Conservation (phyloP, 2,113 vertebrate species). For the Platichthys stellatus region DNA sequence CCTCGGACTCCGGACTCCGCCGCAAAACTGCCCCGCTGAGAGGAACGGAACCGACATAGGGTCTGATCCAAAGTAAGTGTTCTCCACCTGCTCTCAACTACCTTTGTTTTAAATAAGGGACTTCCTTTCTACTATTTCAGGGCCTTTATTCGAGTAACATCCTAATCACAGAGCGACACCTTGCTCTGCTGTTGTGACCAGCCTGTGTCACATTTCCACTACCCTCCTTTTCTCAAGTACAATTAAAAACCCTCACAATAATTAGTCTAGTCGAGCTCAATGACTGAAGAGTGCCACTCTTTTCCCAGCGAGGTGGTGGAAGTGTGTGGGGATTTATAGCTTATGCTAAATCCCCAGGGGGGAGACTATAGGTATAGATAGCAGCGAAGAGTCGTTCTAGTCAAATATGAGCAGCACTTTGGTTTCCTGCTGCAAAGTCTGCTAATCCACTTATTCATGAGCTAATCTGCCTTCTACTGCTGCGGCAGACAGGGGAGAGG, state of each 20-base stretch:
- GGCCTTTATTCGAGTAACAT: not conserved
- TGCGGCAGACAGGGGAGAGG: constrained; percentile 74
- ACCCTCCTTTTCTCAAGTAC: constrained; percentile 55
- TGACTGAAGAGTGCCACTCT: constrained; percentile 70
- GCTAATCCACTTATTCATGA: constrained; percentile 87
- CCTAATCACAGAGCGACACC: not conserved
- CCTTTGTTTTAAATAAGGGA: not conserved
- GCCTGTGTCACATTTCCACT: constrained; percentile 13
- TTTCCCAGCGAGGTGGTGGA: constrained; percentile 66
- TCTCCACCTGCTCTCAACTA: constrained; percentile 19
- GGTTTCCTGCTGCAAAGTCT: constrained; percentile 85
- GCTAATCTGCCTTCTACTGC: constrained; percentile 84
- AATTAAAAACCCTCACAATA: constrained; percentile 70
- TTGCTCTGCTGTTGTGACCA: constrained; percentile 25
- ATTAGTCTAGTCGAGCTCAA: constrained; percentile 61
- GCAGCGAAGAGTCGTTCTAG: constrained; percentile 77
- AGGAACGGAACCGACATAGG: constrained; percentile 17
- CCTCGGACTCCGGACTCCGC: constrained; percentile 59
- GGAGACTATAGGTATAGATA: constrained; percentile 84
- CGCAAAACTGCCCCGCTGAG: constrained; percentile 65
- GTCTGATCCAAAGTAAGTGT: not conserved
- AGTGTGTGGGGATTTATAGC: constrained; percentile 80
- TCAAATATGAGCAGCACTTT: constrained; percentile 86
- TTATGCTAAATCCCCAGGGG: constrained; percentile 80
- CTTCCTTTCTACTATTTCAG: not conserved